Conservation (phyloP, 2,113 vertebrate species). For the Hippocampus abdominalis region DNA sequence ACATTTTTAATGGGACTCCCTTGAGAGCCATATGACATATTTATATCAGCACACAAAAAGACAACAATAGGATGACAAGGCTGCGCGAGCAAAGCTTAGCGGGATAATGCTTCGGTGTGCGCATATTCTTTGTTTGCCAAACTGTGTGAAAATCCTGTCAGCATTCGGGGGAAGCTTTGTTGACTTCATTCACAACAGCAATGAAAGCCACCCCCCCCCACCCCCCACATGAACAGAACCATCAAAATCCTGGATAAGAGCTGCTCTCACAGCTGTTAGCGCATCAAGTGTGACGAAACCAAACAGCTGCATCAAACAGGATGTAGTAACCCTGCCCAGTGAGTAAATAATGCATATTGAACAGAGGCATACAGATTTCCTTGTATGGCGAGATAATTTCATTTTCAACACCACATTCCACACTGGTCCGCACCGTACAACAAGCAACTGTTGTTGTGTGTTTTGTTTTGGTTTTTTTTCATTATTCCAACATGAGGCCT, state of each 20-base stretch:
- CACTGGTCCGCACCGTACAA: constrained; percentile 20
- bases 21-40: constrained; percentile 30
- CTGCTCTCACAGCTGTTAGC: constrained; percentile 32
- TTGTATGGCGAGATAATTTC: constrained; percentile 34
- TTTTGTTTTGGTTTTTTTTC: constrained; percentile 18
- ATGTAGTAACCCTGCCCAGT: background rate
- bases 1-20: constrained; percentile 33
- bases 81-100: constrained; percentile 29
- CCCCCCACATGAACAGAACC: constrained; percentile 16
- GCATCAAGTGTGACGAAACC: constrained; percentile 42
- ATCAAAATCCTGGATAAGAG: constrained; percentile 44
- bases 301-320: constrained; percentile 41
- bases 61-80: constrained; percentile 19
- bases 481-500: constrained; percentile 48
- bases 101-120: constrained; percentile 27
- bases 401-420: constrained; percentile 44
- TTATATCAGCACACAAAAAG: constrained; percentile 27
- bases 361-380: constrained; percentile 21
- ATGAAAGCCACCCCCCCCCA: background rate
- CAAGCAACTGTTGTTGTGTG: background rate
- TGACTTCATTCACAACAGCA: constrained; percentile 15
- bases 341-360: constrained; percentile 26
- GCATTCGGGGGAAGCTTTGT: constrained; percentile 17
- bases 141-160: constrained; percentile 23
- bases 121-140: constrained; percentile 26